Base-by-base conservation (phyloP, 2,113 vertebrate genomes). In the Paradisaea rubra region DNA sequence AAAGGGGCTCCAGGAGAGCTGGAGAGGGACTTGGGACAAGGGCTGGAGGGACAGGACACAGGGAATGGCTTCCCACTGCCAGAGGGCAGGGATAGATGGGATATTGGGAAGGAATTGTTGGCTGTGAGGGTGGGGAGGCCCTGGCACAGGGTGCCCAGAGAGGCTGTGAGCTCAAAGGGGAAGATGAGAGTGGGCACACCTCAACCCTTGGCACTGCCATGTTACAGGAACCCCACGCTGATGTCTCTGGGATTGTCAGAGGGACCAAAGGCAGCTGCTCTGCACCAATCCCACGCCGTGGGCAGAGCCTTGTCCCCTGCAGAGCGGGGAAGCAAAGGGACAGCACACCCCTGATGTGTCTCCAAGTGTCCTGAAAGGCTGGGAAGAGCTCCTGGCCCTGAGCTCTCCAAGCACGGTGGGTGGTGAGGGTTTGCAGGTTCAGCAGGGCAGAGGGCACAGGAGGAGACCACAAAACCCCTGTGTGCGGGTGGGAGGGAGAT, bases 41-140 rank as follows among this genome's bases (percentile, higher is more conserved):
- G 66, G 0, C 3, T 50, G 50, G 42, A 88, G 49, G 41, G 50
- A 27, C 50, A 57, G 49, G 25, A 71, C 66, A 35, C 20, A 21
- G 41, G 30, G 35, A 49, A 64, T 71, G 42, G 49, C 42, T 56
- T 47, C 41, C 19, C 16, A 63, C 3, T 64, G 57, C 30, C 41
- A 64, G 17, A 49, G 57, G 35, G 13, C 41, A 49, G 71, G 42
- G 31, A 0, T 4, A 0, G 31, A 6, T 57, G 44, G 35, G 15
- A 30, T 17, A 9, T 12, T 73, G 45, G 27, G 37, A 11, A 73
- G 33, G 23, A 50, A 59, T 28, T 64, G 0, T 0, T 73, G 3
- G 0, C 37, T 66, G 23, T 20, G 68, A 39, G 28, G 52, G 15
- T 33, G 52, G 2, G 0, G 13, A 39, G 27, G 45, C 15, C 33